Evolutionary conservation across 2,113 vertebrate species (phyloP), one percentile per base, ranked within the genome.

Genomic region (Electrona antarctica): DNA sequence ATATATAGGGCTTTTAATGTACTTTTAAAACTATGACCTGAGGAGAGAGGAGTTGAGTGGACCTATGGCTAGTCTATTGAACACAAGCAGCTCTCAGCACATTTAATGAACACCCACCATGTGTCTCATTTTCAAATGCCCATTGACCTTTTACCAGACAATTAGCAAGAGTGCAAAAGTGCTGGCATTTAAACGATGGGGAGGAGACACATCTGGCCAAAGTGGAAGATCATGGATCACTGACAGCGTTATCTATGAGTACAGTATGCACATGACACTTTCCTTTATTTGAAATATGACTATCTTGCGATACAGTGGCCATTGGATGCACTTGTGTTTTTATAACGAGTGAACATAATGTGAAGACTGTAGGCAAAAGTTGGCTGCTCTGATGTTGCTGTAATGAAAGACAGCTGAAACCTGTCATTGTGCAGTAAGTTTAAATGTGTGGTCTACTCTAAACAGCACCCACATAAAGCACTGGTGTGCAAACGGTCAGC

Each of bases 121-220:
- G 84, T 86, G 84, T 85, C 77, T 83, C 60, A 70, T 76, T 91
- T 77, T 82, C 73, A 80, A 83, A 85, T 74, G 71, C 76, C 84
- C 60, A 60, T 82, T 89, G 89, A 89, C 86, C 87, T 89, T 89
- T 90, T 84, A 77, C 70, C 65, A 79, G 81, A 74, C 86, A 85
- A 87, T 89, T 91, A 83, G 69, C 79, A 69, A 59, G 79, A 87
- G 85, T 82, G 69, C 74, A 82, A 84, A 56, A 78, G 76, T 79
- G 85, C 78, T 82, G 80, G 66, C 76, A 89, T 87, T 88, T 78
- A 83, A 87, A 81, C 76, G 67, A 64, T 64, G 57, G 52, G 82
- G 74, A 76, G 64, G 80, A 80, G 73, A 73, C 64, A 70, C 60
- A 79, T 60, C 64, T 61, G 72, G 63, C 67, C 64, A 60, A 6